Percentiles rank a stretch among this genome's conserved stretches.
Conservation (phyloP, 2,888 invertebrate genomes). For the Leptopilina myrica region DNA sequence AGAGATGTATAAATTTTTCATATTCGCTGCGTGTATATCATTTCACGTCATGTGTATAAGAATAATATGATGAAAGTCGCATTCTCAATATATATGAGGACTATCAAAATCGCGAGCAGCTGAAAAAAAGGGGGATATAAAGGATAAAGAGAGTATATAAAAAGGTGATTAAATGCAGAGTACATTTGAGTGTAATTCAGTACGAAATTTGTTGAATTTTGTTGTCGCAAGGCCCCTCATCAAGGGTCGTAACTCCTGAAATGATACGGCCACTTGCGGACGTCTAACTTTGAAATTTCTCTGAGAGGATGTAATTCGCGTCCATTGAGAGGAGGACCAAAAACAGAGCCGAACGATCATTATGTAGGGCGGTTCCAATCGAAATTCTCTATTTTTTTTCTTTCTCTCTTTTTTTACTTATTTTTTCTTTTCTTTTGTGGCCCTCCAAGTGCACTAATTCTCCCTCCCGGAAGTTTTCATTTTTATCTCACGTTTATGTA, state of each 20-base stretch:
- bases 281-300: constrained; percentile 54
- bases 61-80: too few species aligned
- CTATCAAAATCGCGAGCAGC: too few species aligned
- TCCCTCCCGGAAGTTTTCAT: constrained; percentile 23
- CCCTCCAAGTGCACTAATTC: constrained; percentile 33
- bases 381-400: constrained; percentile 57
- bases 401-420: too few species aligned
- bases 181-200: constrained; percentile 25
- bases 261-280: constrained; percentile 65
- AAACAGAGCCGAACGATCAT: constrained; percentile 68
- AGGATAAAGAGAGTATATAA: not conserved
- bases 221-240: constrained; percentile 68
- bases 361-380: constrained; percentile 63
- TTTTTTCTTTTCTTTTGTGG: not conserved
- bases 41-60: too few species aligned
- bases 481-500: constrained; percentile 21
- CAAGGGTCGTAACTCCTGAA: constrained; percentile 72
- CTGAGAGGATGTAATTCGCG: constrained; percentile 64
- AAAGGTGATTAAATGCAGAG: constrained; percentile 27
- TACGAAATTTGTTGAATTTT: constrained; percentile 27
- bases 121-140: not conserved
- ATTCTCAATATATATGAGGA: too few species aligned
- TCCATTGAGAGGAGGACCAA: constrained; percentile 61
- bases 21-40: too few species aligned
- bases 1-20: too few species aligned